These are phyloP conservation scores for Sus scrofa DNA, from an alignment of 2,113 vertebrate species.

Conservation along the genomic window DNA sequence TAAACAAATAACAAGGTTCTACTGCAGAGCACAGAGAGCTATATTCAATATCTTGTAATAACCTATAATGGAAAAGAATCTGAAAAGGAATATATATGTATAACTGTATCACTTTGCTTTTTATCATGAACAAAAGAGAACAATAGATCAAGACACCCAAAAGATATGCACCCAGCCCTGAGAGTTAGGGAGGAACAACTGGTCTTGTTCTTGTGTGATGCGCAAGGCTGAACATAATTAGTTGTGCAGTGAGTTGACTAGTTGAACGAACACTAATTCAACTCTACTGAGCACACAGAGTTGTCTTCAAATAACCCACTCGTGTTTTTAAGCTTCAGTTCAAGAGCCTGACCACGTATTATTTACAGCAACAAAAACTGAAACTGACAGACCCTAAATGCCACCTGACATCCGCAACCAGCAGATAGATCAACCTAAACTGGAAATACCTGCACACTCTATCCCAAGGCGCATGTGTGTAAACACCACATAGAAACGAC, in stretches of 20 bases:
- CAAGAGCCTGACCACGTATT: background rate
- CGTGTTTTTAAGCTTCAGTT: background rate
- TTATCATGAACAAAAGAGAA: background rate
- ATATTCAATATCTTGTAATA: background rate
- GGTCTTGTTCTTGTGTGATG: background rate
- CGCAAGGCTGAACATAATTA: background rate
- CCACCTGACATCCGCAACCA: background rate
- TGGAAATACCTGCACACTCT: background rate
- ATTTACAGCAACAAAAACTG: background rate
- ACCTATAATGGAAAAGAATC: background rate
- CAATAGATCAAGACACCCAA: background rate
- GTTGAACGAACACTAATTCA: background rate
- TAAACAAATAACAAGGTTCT: background rate
- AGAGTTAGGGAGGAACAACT: background rate
- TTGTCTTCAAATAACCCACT: background rate
- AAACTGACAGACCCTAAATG: background rate
- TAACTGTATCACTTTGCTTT: background rate
- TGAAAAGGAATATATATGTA: background rate
- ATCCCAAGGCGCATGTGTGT: background rate
- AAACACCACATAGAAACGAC: background rate
- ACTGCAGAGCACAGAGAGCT: background rate
- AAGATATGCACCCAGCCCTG: background rate
- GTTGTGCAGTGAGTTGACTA: background rate
- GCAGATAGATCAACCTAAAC: background rate
- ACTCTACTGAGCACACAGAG: background rate